Evolutionary conservation across 2,888 invertebrate genomes (phyloP), one percentile per base, ranked within the genome.

Genomic region (Abrostola triplasia): DNA sequence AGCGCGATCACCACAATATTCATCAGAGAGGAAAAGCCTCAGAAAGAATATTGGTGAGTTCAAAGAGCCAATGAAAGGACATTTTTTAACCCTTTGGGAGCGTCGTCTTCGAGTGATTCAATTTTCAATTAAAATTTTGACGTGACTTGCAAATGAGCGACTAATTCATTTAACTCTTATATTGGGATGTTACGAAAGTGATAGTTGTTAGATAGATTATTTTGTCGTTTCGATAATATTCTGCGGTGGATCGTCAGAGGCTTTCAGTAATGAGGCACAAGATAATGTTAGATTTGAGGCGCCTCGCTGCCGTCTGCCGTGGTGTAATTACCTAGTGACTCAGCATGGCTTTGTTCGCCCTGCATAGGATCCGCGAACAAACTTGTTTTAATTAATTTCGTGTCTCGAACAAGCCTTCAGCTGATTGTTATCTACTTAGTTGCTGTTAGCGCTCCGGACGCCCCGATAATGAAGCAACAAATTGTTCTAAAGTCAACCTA

Each of bases 301-400:
- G 90, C 88, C 89, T 87, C 81, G 81, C 77, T 83, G 87, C 81
- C 89, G 89, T 89, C 88, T 90, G 85, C 88, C 82, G 79, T 84
- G 74, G 86, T 90, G 91, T 94, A 94, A 94, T 94, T 93, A 94
- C 91, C 92, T 89, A 90, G 92, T 94, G 94, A 94, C 88, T 94
- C 94, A 93, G 93, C 94, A 89, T 79, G 84, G 92, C 94, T 93
- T 94, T 94, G 93, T 94, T 91, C 91, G 84, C 89, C 90, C 90
- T 92, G 93, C 92, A 94, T 92, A 92, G 92, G 92, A 93, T 93
- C 92, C 92, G 93, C 92, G 92, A 94, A 92, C 94, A 93, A 94
- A 94, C 94, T 94, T 94, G 94, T 94, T 94, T 94, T 94, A 94
- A 94, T 94, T 94, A 94, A 94, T 94, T 94, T 94, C 93, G 92